A percentile compares a stretch with the other conserved stretches of the same genome.
phyloP scores from a whole-genome alignment of 1,140 invertebrate species.

The Caenorhabditis briggsae region DNA sequence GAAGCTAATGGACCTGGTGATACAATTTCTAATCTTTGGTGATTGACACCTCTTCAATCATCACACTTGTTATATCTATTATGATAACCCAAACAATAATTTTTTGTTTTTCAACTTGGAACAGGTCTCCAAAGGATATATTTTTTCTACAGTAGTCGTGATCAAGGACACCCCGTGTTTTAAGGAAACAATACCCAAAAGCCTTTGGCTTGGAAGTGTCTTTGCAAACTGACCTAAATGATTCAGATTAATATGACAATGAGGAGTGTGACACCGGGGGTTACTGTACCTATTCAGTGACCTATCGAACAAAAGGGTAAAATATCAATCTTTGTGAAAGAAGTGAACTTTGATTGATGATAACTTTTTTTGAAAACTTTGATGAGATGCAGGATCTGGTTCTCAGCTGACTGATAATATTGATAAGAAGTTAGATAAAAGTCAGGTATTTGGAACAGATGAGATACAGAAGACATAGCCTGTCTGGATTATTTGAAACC shows the following conservation, averaged over 20 bases:
- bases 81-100: neutral
- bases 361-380: neutral
- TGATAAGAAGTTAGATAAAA: conserved; percentile 20
- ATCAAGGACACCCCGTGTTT: neutral
- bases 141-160: neutral
- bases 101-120: neutral
- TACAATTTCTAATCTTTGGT: neutral
- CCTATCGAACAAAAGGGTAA: neutral
- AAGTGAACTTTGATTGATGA: conserved; percentile 7
- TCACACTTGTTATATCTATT: conserved; percentile 23
- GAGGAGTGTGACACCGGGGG: neutral
- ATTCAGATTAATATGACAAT: neutral
- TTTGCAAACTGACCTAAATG: neutral
- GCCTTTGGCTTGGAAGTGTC: neutral
- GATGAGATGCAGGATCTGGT: neutral
- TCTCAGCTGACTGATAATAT: conserved; percentile 2
- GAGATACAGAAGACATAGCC: neutral
- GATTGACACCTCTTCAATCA: neutral
- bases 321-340: neutral
- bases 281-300: neutral
- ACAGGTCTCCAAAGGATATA: neutral
- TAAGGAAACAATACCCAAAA: neutral
- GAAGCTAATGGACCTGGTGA: neutral
- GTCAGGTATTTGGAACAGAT: neutral
- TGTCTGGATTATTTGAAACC: too few species aligned